A percentile compares a stretch with the other conserved stretches of the same genome.
These are phyloP conservation scores for Tenthredo livida DNA, from an alignment of 2,888 invertebrate species.

Conservation along the genomic window DNA sequence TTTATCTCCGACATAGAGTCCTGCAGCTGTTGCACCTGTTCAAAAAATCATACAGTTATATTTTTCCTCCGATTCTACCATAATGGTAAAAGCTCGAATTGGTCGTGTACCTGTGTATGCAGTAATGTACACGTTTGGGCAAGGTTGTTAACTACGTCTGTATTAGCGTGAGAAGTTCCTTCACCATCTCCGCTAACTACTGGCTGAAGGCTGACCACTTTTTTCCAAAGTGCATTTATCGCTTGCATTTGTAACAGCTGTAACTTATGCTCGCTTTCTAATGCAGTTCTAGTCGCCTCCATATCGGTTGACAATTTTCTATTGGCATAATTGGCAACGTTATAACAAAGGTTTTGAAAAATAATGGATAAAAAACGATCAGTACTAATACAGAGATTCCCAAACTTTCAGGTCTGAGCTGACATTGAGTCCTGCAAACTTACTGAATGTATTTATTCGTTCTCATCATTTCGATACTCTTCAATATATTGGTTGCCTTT, in stretches of 20 bases:
- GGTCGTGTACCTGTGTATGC: slow-evolving; percentile 82
- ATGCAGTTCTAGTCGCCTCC: slow-evolving; percentile 90
- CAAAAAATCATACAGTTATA: not conserved
- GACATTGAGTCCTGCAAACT: slow-evolving; percentile 70
- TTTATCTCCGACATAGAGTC: slow-evolving; percentile 89
- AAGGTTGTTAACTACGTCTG: slow-evolving; percentile 85
- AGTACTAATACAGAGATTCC: slow-evolving; percentile 15
- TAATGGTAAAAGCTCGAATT: not conserved
- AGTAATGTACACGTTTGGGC: slow-evolving; percentile 88
- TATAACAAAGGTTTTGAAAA: slow-evolving; percentile 18
- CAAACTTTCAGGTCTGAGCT: not conserved
- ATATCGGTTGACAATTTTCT: slow-evolving; percentile 91
- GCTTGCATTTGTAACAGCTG: slow-evolving; percentile 95
- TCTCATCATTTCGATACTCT: slow-evolving; percentile 87
- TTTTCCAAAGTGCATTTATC: slow-evolving; percentile 93
- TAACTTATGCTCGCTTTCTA: slow-evolving; percentile 91
- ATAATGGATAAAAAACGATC: slow-evolving; percentile 22
- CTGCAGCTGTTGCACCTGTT: slow-evolving; percentile 88
- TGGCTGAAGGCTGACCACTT: slow-evolving; percentile 86
- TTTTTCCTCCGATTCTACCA: not conserved
- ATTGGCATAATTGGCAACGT: slow-evolving; percentile 15
- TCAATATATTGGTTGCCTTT: slow-evolving; percentile 82
- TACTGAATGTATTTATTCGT: slow-evolving; percentile 92
- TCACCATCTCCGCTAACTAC: slow-evolving; percentile 69
- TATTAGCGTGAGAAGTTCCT: slow-evolving; percentile 76